These are phyloP conservation scores for Gallinago stenura DNA, from an alignment of 2,797 vertebrate species.

Conservation along the genomic window DNA sequence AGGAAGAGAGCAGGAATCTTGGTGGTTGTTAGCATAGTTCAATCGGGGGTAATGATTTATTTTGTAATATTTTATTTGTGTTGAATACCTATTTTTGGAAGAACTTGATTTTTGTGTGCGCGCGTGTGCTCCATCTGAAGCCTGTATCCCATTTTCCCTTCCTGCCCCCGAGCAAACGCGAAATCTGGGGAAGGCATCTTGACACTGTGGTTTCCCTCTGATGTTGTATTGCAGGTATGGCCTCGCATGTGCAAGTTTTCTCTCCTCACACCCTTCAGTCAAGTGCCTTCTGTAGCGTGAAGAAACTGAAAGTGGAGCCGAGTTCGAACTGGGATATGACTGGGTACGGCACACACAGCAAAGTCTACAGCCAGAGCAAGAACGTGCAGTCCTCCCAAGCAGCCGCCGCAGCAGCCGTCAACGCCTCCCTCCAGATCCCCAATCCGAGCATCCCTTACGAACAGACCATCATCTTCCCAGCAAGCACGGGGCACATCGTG, in stretches of 20 bases:
- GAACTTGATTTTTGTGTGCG: background rate
- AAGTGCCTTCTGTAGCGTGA: conserved; percentile 99
- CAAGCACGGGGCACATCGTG: conserved; percentile 91
- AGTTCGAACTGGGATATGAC: conserved; percentile 99
- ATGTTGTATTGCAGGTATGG: conserved; percentile 89
- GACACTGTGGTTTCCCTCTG: conserved; percentile 33
- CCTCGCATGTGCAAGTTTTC: conserved; percentile 99
- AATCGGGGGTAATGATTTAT: background rate
- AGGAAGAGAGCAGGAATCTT: background rate
- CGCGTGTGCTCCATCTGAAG: background rate
- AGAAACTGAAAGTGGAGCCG: conserved; percentile 99
- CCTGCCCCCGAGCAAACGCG: background rate
- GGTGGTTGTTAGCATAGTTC: background rate
- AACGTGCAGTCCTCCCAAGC: conserved; percentile 89
- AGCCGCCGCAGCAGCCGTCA: conserved; percentile 85
- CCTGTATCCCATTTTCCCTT: conserved; percentile 1
- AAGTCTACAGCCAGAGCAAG: conserved; percentile 95
- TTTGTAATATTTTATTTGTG: background rate
- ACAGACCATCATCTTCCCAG: conserved; percentile 96
- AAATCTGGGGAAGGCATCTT: conserved; percentile 8
- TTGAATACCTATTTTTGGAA: background rate
- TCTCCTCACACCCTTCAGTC: conserved; percentile 97
- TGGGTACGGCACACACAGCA: conserved; percentile 98
- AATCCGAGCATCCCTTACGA: conserved; percentile 93
- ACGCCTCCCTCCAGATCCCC: conserved; percentile 88